Evolutionary conservation across 2,113 vertebrate genomes (phyloP), one percentile per base, ranked within the genome.

Genomic region (Coreoperca whiteheadi): DNA sequence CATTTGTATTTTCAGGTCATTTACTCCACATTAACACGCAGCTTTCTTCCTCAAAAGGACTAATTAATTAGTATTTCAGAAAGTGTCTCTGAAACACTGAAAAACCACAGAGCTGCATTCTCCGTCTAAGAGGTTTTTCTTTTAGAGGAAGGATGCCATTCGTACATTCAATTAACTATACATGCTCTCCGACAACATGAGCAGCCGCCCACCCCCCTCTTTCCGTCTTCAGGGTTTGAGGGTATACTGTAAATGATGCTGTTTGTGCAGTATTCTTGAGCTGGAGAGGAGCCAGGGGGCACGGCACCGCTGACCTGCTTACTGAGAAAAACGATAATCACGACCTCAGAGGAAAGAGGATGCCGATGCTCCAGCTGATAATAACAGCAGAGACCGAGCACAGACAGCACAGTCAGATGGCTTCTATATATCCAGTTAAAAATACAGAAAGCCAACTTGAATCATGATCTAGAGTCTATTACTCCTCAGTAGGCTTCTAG

Each of bases 291-390:
- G 92, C 93, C 86, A 54, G 84, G 57, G 94, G 94, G 88, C 90
- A 88, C 41, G 43, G 83, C 65, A 74, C 77, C 50, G 65, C 86
- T 94, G 94, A 94, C 92, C 94, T 90, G 90, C 89, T 94, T 91
- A 89, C 89, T 76, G 85, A 88, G 67, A 79, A 82, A 85, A 85
- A 74, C 9, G 12, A 84, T 88, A 82, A 92, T 90, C 90, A 32
- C 9, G 64, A 92, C 89, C 91, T 87, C 83, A 5, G 83, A 90
- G 64, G 72, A 72, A 48, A 78, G 73, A 85, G 74, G 70, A 83
- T 46, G 79, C 57, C 16, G n/a, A 82, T 37, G 77, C 86, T 73
- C 34, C 68, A 20, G 50, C 68, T 60, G 84, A 86, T 66, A 32
- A 85, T 37, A 61, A 69, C 37, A 74, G 28, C 53, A 43, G 32